These are phyloP conservation scores for Ceratina japonica DNA, from an alignment of 1,140 invertebrate species.

Conservation along the genomic window DNA sequence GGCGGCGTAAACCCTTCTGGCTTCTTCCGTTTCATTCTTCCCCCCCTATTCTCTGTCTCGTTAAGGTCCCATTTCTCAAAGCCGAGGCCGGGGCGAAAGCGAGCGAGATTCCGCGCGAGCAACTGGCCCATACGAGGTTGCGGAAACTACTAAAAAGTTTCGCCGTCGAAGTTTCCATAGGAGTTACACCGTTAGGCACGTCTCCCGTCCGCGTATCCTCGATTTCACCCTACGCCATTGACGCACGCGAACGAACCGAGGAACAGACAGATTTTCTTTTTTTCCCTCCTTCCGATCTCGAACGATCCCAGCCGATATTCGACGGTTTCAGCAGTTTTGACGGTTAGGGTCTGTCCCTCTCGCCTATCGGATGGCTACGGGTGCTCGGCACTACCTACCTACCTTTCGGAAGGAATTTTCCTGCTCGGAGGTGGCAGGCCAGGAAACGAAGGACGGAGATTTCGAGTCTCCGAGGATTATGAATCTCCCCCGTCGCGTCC, in stretches of 20 bases:
- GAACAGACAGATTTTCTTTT: neutral
- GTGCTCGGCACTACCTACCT: neutral
- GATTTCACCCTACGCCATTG: slow-evolving; percentile 28
- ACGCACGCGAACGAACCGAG: slow-evolving; percentile 18
- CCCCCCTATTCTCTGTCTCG: slow-evolving; percentile 27
- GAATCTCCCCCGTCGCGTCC: slow-evolving; percentile 32
- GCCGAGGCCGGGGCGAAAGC: slow-evolving; percentile 22
- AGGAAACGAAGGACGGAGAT: slow-evolving; percentile 8
- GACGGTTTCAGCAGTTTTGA: slow-evolving; percentile 24
- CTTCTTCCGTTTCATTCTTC: slow-evolving; percentile 32
- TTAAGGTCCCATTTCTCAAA: slow-evolving; percentile 45
- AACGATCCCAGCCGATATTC: slow-evolving; percentile 46
- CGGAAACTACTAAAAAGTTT: slow-evolving; percentile 58
- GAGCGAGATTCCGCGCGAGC: slow-evolving; percentile 30
- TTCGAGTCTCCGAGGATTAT: slow-evolving; percentile 56
- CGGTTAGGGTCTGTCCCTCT: slow-evolving; percentile 35
- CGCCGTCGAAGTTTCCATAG: slow-evolving; percentile 47
- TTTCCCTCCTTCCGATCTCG: slow-evolving; percentile 4
- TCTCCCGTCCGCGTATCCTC: slow-evolving; percentile 12
- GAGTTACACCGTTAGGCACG: slow-evolving; percentile 47
- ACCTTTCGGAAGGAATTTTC: slow-evolving; percentile 39
- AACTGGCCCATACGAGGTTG: slow-evolving; percentile 38
- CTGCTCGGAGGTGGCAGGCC: slow-evolving; percentile 28
- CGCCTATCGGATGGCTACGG: neutral
- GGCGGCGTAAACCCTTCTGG: slow-evolving; percentile 22